Base-by-base conservation (phyloP, 1,140 invertebrate genomes). In the Sweltsa coloradensis region DNA sequence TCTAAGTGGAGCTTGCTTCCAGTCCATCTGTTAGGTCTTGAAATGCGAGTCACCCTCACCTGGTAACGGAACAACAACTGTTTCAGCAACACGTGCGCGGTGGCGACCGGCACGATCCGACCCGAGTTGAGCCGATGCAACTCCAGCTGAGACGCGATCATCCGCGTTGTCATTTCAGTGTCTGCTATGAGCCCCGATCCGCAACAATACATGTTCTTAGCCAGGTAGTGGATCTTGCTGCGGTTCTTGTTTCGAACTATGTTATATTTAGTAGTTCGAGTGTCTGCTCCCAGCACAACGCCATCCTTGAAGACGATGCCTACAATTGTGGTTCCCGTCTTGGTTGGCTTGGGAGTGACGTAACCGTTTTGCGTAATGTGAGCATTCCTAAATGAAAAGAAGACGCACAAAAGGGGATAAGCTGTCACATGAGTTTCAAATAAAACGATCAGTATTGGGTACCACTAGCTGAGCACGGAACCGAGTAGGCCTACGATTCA, bases 121-220 rank as follows among this genome's bases (percentile, higher is more conserved):
- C 87, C 88, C 1, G 89, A 96, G 57, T 91, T 90, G 26, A 99
- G 66, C 36, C 86, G 75, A 62, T 94, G 87, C 14, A 99, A 69
- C 61, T 96, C 89, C 45, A 99, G 63, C 62, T 95, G 89, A 42
- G 86, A 94, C 1, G 87, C 73, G 57, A 92, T 89, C 68, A 90
- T 80, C 52, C 81, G 73, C 13, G 89, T 94, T 0, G 85, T 89
- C 78, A 85, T 86, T 59, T 94, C 85, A 9, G 92, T 92, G 63
- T 99, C 96, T n/a, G 95, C 96, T 26, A 96, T 94, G 49, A 96
- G 99, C 39, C 96, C 96, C 53, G 95, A 94, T 55, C 94, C 94
- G 70, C 93, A 88, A 58, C 84, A 89, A 62, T 49, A 49, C 14
- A 49, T 49, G 27, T 49, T 49, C 1, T 21, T 11, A 18, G 92